Conservation (phyloP, 2,888 invertebrate genomes). For the Physocephala rufipes region DNA sequence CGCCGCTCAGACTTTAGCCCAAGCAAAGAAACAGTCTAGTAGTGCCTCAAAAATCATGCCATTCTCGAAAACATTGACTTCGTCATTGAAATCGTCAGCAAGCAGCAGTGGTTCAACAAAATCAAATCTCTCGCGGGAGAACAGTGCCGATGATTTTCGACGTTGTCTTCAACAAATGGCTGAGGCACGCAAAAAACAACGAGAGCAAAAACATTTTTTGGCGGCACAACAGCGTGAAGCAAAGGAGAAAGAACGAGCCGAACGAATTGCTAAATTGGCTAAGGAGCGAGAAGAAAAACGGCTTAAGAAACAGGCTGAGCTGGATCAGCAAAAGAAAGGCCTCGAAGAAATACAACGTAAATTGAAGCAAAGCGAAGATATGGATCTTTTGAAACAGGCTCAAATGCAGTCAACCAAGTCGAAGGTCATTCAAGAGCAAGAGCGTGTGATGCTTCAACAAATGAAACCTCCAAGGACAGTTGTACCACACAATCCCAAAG, state of each 20-base stretch:
- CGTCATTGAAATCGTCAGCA: conserved; percentile 17
- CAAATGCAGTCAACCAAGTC: conserved; percentile 47
- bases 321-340: conserved; percentile 58
- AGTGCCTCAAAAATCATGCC: conserved; percentile 58
- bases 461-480: conserved; percentile 51
- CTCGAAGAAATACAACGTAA: conserved; percentile 61
- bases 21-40: conserved; percentile 56
- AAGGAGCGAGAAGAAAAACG: conserved; percentile 64
- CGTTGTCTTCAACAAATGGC: conserved; percentile 56
- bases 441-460: conserved; percentile 56
- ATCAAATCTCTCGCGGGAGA: conserved; percentile 58
- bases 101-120: conserved; percentile 47
- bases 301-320: conserved; percentile 56
- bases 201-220: conserved; percentile 62
- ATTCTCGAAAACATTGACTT: conserved; percentile 49
- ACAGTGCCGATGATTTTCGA: conserved; percentile 62
- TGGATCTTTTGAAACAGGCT: conserved; percentile 47
- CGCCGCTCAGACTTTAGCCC: conserved; percentile 41
- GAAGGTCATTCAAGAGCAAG: conserved; percentile 53
- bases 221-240: conserved; percentile 62
- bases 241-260: conserved; percentile 62
- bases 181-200: conserved; percentile 63
- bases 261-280: conserved; percentile 58
- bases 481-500: conserved; percentile 55
- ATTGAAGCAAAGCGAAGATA: conserved; percentile 53